A percentile compares a stretch with the other conserved stretches of the same genome.
Evolutionary conservation across 1,140 invertebrate genomes (phyloP).

Genomic region (Ceratosolen fusciceps): DNA sequence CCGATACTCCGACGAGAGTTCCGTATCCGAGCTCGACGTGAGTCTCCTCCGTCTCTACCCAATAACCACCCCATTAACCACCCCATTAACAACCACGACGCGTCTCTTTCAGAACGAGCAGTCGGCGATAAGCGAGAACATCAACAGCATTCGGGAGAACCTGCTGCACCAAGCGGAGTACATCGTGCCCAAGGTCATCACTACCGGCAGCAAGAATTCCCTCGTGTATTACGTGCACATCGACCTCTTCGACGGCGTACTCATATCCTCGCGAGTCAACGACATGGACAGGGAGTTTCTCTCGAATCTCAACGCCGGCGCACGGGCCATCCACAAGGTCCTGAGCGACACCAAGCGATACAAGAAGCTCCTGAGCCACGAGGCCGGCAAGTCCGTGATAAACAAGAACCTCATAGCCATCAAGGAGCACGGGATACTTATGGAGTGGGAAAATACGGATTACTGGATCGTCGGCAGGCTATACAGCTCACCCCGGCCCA

Average conservation of each 20-base stretch:
- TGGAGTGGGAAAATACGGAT: constrained; percentile 70
- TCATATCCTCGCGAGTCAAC: constrained; percentile 75
- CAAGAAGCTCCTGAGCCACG: constrained; percentile 74
- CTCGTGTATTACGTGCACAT: constrained; percentile 80
- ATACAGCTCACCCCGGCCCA: constrained; percentile 79
- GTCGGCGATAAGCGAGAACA: constrained; percentile 75
- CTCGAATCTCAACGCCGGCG: constrained; percentile 77
- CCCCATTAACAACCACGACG: too few species aligned
- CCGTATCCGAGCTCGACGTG: constrained; percentile 73
- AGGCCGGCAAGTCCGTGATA: constrained; percentile 73
- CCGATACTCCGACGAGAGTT: constrained; percentile 71
- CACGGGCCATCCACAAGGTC: constrained; percentile 79
- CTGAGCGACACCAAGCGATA: constrained; percentile 79
- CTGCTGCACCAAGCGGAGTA: constrained; percentile 81
- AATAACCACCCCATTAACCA: too few species aligned
- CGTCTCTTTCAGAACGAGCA: constrained; percentile 76
- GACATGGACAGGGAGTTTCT: constrained; percentile 74
- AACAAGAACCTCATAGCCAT: constrained; percentile 84
- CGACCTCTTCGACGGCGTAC: constrained; percentile 77
- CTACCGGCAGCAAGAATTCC: constrained; percentile 77
- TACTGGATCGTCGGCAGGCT: constrained; percentile 75
- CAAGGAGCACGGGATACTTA: constrained; percentile 81
- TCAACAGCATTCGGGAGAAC: constrained; percentile 80
- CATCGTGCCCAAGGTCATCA: constrained; percentile 76
- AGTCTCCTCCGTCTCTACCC: too few species aligned